Conservation (phyloP, 1,140 invertebrate species). For the Trialeurodes vaporariorum region DNA sequence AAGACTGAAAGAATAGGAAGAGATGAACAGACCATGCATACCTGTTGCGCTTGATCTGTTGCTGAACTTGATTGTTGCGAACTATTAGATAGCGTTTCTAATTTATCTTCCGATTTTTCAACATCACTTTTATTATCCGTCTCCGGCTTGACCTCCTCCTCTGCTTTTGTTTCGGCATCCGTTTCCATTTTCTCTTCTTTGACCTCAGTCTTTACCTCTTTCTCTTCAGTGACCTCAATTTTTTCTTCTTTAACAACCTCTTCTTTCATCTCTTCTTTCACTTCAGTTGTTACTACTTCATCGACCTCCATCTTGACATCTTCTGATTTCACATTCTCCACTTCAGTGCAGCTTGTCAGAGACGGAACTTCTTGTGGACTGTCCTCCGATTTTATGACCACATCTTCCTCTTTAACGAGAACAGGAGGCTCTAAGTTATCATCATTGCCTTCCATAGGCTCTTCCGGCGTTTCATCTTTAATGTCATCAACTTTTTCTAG, state of each 20-base stretch:
- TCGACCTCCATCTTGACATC: constrained; percentile 23
- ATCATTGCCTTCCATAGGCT: constrained; percentile 17
- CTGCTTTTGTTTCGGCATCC: neutral
- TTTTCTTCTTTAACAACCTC: constrained; percentile 19
- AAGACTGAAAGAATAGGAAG: no score
- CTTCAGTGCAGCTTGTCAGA: neutral
- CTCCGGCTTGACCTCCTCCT: constrained; percentile 32
- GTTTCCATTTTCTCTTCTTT: constrained; percentile 36
- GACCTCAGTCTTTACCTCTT: constrained; percentile 34
- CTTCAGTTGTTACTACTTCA: constrained; percentile 14
- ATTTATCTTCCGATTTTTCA: neutral
- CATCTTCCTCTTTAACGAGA: constrained; percentile 19
- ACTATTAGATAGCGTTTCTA: neutral
- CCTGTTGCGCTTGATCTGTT: neutral
- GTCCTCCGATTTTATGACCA: constrained; percentile 7
- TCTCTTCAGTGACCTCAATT: constrained; percentile 24
- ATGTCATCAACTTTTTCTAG: constrained; percentile 16
- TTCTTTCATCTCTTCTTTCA: constrained; percentile 17
- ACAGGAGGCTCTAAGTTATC: neutral
- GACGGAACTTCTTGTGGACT: neutral
- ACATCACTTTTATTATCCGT: constrained; percentile 19
- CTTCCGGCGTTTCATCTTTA: constrained; percentile 29
- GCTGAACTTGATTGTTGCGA: neutral
- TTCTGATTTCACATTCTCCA: constrained; percentile 12
- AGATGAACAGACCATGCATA: no score